Evolutionary conservation across 2,888 invertebrate species (phyloP), one percentile per base, ranked within the genome.

Genomic region (Gandaritis pyraliata): DNA sequence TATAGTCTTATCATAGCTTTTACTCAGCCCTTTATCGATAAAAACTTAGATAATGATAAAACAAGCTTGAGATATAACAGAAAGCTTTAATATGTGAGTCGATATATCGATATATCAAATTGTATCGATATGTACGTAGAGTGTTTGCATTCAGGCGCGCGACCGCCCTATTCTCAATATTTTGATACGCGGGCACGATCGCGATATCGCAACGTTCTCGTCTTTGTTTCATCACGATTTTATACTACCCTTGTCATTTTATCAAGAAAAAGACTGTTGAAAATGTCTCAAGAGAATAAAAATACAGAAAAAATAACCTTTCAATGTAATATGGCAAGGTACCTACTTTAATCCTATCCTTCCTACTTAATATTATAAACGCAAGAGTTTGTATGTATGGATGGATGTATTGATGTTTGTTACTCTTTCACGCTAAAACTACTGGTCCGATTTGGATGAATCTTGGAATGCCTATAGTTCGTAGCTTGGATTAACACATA

Each of bases 31-130:
- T 73, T 88, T 88, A 88, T 87, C 86, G 80, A 73, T 89, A 88
- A 82, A 79, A 75, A 80, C 77, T 83, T 80, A 85, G 88, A 88
- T 89, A 88, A 82, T 77, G 79, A 79, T 82, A 83, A 80, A 80
- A 82, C 81, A 86, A 82, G 90, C 87, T 90, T 90, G 90, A 91
- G 90, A 89, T 90, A 90, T 81, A 80, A 68, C 68, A 81, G 78
- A 85, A 82, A 84, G 86, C 82, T 87, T 83, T 84, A 87, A 87
- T 88, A 87, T 85, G 75, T 83, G 84, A 79, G 79, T 81, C 77
- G 82, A 80, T 86, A 83, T 86, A 85, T 81, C 80, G 69, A 67
- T 72, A 69, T 58, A 23, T 23, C 23, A 23, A 23, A 23, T 23
- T 23, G 23, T 23, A 23, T 23, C 23, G 23, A 23, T 6, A 23